Conservation (phyloP, 2,797 vertebrate genomes). For the Pantherophis vulpinus region DNA sequence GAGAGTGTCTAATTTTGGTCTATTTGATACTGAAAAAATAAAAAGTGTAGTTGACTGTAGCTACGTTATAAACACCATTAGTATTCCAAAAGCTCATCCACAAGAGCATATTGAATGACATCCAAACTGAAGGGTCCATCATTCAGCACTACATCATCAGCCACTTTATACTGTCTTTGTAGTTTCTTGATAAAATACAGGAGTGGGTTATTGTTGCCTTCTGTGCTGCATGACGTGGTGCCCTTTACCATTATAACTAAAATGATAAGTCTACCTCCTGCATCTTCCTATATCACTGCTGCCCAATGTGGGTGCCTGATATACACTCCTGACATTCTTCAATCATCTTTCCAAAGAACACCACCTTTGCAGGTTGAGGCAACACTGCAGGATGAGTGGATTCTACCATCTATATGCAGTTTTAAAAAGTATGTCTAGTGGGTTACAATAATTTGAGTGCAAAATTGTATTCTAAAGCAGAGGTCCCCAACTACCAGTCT, state of each 20-base stretch:
- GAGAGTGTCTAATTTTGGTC: neutral
- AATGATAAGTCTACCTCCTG: neutral
- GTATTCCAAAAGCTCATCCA: neutral
- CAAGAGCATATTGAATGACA: neutral
- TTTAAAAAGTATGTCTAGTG: neutral
- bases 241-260: neutral
- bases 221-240: neutral
- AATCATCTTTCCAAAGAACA: neutral
- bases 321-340: neutral
- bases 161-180: neutral
- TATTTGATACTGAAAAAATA: neutral
- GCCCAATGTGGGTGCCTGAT: neutral
- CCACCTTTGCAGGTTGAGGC: neutral
- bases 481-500: neutral
- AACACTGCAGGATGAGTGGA: neutral
- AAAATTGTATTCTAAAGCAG: neutral
- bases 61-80: neutral
- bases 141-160: neutral
- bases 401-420: neutral
- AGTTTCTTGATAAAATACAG: neutral
- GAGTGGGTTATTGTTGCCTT: neutral
- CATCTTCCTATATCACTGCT: neutral
- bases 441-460: neutral
- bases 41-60: neutral
- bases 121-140: neutral